Evolutionary conservation across 1,140 invertebrate genomes (phyloP).

Genomic region (Tribolium castaneum): DNA sequence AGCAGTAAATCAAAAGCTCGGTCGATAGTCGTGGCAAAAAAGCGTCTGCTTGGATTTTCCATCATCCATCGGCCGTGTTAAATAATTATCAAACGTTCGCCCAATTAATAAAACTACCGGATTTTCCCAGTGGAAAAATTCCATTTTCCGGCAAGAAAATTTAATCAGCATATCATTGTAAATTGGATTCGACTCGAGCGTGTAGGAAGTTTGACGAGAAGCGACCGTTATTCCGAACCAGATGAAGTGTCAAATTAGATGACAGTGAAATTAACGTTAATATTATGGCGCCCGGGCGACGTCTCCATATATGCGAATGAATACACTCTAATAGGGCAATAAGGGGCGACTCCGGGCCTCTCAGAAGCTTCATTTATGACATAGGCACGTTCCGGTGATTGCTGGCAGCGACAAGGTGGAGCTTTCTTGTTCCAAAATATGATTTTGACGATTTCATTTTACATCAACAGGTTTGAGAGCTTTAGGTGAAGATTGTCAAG

Average conservation of each 20-base stretch:
- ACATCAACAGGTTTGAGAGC: too few relatives aligned
- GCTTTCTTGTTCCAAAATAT: not conserved
- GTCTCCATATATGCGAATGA: slow-evolving; percentile 15
- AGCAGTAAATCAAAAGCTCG: not conserved
- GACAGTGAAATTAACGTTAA: slow-evolving; percentile 27
- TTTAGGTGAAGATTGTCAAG: too few relatives aligned
- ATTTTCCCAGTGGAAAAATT: not conserved
- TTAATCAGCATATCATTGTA: slow-evolving; percentile 21
- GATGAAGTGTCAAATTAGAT: slow-evolving; percentile 31
- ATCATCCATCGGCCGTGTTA: not conserved
- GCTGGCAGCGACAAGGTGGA: not conserved
- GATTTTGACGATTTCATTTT: not conserved
- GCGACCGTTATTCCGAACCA: slow-evolving; percentile 17
- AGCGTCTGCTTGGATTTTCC: not conserved
- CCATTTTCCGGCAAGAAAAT: not conserved
- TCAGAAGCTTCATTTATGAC: not conserved
- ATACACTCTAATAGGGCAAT: slow-evolving; percentile 23
- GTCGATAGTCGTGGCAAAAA: not conserved
- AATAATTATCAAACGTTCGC: not conserved
- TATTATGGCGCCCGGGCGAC: slow-evolving; percentile 9
- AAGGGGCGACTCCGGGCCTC: not conserved
- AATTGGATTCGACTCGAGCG: slow-evolving; percentile 9
- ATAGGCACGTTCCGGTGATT: not conserved
- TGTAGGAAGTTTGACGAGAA: not conserved
- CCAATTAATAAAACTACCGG: not conserved